Percentiles rank a stretch among this genome's conserved stretches.
These are phyloP conservation scores for Arenaria interpres DNA, from an alignment of 2,113 vertebrate genomes.

Conservation along the genomic window DNA sequence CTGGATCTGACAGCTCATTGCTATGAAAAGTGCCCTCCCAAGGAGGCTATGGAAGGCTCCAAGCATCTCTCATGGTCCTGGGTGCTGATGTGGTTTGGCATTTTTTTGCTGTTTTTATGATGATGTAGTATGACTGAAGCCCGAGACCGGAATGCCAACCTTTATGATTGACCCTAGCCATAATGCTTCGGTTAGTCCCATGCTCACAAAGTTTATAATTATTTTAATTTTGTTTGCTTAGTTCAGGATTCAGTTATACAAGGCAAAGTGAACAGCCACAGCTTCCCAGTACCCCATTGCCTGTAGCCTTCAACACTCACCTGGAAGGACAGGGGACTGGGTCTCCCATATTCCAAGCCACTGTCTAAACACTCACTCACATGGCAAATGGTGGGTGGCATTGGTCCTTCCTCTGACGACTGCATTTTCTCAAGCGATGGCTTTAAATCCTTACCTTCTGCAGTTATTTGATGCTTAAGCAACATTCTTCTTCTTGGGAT, in stretches of 20 bases:
- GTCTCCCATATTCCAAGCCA: neutral
- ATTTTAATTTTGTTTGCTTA: neutral
- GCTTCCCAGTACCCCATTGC: neutral
- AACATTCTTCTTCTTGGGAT: neutral
- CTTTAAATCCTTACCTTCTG: neutral
- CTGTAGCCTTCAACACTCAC: neutral
- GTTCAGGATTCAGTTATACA: neutral
- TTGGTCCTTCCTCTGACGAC: neutral
- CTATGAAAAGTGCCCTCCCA: neutral
- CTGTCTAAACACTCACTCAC: neutral
- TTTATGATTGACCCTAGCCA: neutral
- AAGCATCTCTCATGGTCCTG: neutral
- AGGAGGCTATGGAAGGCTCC: neutral
- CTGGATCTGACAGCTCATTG: neutral
- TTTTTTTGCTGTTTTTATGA: neutral
- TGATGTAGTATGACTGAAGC: neutral
- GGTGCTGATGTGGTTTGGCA: neutral
- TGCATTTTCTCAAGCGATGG: neutral
- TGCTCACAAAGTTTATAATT: neutral
- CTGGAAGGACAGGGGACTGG: neutral
- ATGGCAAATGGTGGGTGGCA: neutral
- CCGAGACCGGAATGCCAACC: neutral
- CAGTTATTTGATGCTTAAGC: neutral
- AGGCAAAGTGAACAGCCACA: neutral
- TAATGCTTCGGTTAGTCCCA: neutral